A percentile compares a stretch with the other conserved stretches of the same genome.
These are phyloP conservation scores for Pissodes strobi DNA, from an alignment of 1,140 invertebrate species.

Conservation along the genomic window DNA sequence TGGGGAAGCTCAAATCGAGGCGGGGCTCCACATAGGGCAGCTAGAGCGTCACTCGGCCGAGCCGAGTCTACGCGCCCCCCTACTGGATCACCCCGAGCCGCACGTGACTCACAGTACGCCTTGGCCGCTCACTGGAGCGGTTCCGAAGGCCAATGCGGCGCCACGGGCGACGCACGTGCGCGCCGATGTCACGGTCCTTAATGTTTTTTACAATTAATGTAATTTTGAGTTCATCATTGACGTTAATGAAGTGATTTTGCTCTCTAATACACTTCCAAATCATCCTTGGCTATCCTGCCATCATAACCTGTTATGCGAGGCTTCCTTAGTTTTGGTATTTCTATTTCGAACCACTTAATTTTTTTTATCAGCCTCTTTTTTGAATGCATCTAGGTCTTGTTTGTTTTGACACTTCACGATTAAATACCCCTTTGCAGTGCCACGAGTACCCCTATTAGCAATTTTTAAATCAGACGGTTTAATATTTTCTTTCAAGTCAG, in stretches of 20 bases:
- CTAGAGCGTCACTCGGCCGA: too few relatives aligned
- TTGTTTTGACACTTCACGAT: not conserved
- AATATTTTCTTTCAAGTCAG: not conserved
- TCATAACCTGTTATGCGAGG: not conserved
- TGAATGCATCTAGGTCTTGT: not conserved
- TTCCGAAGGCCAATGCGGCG: too few relatives aligned
- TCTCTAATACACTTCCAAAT: not conserved
- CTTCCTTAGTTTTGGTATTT: constrained; percentile 3
- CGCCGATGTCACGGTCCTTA: too few relatives aligned
- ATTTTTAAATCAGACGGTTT: constrained; percentile 1
- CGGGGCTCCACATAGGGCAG: too few relatives aligned
- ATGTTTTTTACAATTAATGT: not conserved
- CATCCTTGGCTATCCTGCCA: not conserved
- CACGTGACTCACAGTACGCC: too few relatives aligned
- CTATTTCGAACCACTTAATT: not conserved
- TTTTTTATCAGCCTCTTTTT: not conserved
- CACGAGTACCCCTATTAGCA: not conserved
- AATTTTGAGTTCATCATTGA: not conserved
- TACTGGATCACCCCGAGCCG: too few relatives aligned
- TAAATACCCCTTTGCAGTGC: not conserved
- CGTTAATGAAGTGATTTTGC: not conserved
- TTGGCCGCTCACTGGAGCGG: too few relatives aligned
- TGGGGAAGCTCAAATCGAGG: too few relatives aligned
- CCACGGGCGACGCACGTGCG: too few relatives aligned
- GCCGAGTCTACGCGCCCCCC: too few relatives aligned